Evolutionary conservation across 2,113 vertebrate species (phyloP).

Genomic region (human (Homo sapiens)): DNA sequence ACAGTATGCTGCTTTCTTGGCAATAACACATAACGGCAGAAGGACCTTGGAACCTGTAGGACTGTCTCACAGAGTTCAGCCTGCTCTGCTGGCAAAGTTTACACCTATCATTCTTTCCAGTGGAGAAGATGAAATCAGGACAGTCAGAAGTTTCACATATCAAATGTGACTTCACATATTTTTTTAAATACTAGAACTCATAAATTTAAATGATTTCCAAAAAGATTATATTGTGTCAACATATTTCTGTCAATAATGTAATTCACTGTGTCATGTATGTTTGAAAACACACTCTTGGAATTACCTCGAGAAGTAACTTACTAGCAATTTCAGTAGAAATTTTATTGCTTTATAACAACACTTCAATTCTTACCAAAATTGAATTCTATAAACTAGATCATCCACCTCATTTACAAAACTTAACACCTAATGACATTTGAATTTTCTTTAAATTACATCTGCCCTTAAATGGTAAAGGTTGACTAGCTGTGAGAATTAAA

Average conservation of each 20-base stretch:
- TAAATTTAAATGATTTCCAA: slow-evolving; percentile 6
- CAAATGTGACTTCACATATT: slow-evolving; percentile 24
- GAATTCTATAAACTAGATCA: slow-evolving; percentile 14
- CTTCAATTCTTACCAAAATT: slow-evolving; percentile 30
- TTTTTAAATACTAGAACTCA: background rate
- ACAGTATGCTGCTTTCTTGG: background rate
- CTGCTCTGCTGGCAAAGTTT: background rate
- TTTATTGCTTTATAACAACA: background rate
- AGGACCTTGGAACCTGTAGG: background rate
- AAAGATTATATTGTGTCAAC: background rate
- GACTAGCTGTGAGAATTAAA: slow-evolving; percentile 25
- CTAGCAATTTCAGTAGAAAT: background rate
- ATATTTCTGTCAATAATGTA: background rate
- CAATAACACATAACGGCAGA: background rate
- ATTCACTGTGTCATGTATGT: background rate
- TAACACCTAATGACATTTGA: background rate
- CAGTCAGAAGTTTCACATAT: slow-evolving; percentile 29
- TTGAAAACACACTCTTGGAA: background rate
- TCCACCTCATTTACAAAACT: background rate
- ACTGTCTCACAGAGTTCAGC: background rate
- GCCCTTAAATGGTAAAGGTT: slow-evolving; percentile 2
- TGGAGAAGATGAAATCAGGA: slow-evolving; percentile 10
- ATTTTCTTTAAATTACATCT: slow-evolving; percentile 24
- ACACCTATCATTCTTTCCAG: slow-evolving; percentile 46
- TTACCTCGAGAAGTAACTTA: background rate